Percentiles rank a stretch among this genome's conserved stretches.
These are phyloP conservation scores for Loriculus beryllinus DNA, from an alignment of 2,797 vertebrate genomes.

Conservation along the genomic window DNA sequence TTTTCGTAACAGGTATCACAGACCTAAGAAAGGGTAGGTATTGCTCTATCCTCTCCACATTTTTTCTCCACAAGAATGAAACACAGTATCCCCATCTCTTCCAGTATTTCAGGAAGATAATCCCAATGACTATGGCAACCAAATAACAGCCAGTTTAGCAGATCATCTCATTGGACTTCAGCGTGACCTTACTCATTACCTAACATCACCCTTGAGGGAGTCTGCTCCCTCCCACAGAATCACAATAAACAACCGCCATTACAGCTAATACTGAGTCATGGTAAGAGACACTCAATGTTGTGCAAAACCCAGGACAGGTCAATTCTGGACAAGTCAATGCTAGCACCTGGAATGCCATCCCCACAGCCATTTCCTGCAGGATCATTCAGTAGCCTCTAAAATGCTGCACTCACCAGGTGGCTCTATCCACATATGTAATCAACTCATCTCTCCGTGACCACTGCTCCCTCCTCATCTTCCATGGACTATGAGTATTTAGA, in stretches of 20 bases:
- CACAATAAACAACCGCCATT: background rate
- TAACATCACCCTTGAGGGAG: background rate
- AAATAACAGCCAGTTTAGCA: background rate
- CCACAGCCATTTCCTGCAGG: background rate
- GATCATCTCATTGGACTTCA: background rate
- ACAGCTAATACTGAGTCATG: background rate
- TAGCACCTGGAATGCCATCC: background rate
- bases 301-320: background rate
- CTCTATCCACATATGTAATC: background rate
- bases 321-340: background rate
- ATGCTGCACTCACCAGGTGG: accelerated
- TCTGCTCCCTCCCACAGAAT: background rate
- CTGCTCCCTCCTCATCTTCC: background rate
- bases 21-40: background rate
- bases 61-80: background rate
- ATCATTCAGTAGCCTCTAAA: background rate
- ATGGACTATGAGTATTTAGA: background rate
- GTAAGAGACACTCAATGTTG: background rate
- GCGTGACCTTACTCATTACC: background rate
- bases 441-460: background rate
- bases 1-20: background rate
- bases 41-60: background rate
- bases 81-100: background rate
- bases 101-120: background rate
- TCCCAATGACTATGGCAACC: background rate